Evolutionary conservation across 2,797 vertebrate genomes (phyloP).

Genomic region (Enteromius viviparus): DNA sequence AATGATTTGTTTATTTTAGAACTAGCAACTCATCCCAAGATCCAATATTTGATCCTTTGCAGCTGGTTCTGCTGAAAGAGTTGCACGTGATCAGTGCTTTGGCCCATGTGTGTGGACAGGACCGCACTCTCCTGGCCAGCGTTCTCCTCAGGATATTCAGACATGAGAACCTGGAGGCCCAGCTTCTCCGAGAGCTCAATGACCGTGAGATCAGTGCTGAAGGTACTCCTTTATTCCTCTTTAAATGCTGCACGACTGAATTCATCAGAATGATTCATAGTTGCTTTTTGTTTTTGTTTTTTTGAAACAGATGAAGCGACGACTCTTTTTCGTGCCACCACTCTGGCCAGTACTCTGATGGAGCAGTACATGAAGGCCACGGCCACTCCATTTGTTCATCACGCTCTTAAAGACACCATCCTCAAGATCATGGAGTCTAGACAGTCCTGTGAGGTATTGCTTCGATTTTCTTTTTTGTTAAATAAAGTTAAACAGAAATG

Average conservation of each 20-base stretch:
- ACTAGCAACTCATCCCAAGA: neutral
- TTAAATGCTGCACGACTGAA: neutral
- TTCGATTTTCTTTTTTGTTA: neutral
- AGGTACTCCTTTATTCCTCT: slow-evolving; percentile 74
- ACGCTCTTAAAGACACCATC: slow-evolving; percentile 94
- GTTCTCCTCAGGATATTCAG: slow-evolving; percentile 94
- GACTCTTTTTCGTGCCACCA: slow-evolving; percentile 94
- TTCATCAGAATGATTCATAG: neutral
- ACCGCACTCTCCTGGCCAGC: slow-evolving; percentile 92
- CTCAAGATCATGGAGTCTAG: slow-evolving; percentile 98
- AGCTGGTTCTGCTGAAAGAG: slow-evolving; percentile 95
- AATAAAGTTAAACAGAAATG: neutral
- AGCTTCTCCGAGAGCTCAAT: slow-evolving; percentile 93
- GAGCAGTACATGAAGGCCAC: slow-evolving; percentile 99
- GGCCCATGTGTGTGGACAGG: slow-evolving; percentile 94
- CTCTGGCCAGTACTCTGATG: slow-evolving; percentile 95
- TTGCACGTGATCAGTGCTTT: slow-evolving; percentile 93
- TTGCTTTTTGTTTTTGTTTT: neutral
- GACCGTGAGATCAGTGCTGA: slow-evolving; percentile 96
- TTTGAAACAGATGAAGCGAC: slow-evolving; percentile 89
- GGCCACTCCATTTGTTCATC: slow-evolving; percentile 92
- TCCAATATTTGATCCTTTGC: slow-evolving; percentile 26
- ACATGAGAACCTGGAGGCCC: slow-evolving; percentile 91
- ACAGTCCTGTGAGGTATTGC: slow-evolving; percentile 93
- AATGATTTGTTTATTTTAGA: neutral